These are phyloP conservation scores for Crossaster papposus DNA, from an alignment of 53 echinoderm and acorn worm species.

Conservation along the genomic window DNA sequence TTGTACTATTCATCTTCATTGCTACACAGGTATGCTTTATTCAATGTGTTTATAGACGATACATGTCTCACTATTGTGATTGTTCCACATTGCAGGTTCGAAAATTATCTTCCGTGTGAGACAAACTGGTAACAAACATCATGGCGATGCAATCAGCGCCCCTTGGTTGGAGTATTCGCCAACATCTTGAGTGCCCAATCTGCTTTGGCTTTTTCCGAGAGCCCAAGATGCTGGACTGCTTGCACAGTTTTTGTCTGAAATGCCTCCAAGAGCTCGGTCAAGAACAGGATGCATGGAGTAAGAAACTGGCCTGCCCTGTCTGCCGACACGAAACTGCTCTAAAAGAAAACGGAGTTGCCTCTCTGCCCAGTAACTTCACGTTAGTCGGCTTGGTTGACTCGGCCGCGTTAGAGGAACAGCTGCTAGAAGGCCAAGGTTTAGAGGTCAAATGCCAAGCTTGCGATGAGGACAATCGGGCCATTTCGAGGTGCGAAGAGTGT, in stretches of 20 bases:
- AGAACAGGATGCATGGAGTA: neutral
- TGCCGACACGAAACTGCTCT: constrained; percentile 21
- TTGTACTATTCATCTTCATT: too few species aligned
- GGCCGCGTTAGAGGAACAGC: neutral
- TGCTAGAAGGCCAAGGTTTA: neutral
- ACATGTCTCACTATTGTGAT: neutral
- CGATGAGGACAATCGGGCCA: constrained; percentile 14
- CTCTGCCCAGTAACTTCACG: constrained; percentile 11
- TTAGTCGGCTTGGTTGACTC: constrained; percentile 5
- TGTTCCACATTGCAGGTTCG: neutral
- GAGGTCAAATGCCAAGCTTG: constrained; percentile 12
- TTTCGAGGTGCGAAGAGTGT: constrained; percentile 27
- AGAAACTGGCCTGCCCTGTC: neutral
- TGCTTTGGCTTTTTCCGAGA: neutral
- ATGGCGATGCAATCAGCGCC: neutral
- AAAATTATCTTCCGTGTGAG: neutral
- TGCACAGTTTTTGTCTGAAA: constrained; percentile 14
- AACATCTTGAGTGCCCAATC: constrained; percentile 4
- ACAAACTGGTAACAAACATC: neutral
- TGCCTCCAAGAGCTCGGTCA: constrained; percentile 25
- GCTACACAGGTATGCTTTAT: too few species aligned
- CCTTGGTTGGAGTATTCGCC: neutral
- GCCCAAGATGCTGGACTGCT: constrained; percentile 18
- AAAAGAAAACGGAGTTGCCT: neutral
- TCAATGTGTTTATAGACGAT: too few species aligned